Percentiles rank a stretch among this genome's conserved stretches.
These are phyloP conservation scores for Euthynnus affinis DNA, from an alignment of 2,797 vertebrate genomes.

Conservation along the genomic window DNA sequence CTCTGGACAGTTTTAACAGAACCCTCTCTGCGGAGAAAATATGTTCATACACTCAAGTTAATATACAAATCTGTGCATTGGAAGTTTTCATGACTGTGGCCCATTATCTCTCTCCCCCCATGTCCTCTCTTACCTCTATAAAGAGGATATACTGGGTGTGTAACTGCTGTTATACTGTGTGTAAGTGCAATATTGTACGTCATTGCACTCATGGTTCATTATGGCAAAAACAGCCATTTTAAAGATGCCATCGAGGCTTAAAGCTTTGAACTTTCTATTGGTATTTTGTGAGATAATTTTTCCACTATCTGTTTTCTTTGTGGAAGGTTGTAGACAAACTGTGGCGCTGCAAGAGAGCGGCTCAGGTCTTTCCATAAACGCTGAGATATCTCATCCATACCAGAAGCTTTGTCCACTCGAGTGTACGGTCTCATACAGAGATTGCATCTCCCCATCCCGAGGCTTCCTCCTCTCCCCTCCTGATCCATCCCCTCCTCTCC, in stretches of 20 bases:
- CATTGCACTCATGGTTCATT: conserved; percentile 24
- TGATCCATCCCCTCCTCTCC: conserved; percentile 52
- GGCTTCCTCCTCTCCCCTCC: conserved; percentile 37
- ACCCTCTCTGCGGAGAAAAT: conserved; percentile 12
- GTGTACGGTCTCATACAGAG: conserved; percentile 55
- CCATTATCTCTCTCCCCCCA: background rate
- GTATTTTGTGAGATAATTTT: conserved; percentile 24
- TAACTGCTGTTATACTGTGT: too few species aligned
- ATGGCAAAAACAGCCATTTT: background rate
- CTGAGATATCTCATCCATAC: conserved; percentile 52
- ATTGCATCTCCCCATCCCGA: conserved; percentile 66
- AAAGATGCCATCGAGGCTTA: conserved; percentile 12
- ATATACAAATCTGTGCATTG: conserved; percentile 30
- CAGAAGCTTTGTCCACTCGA: conserved; percentile 69
- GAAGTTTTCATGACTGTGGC: conserved; percentile 5
- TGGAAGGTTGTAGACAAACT: conserved; percentile 50
- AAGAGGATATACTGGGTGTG: too few species aligned
- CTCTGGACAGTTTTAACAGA: conserved; percentile 35
- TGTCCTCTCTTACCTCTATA: conserved; percentile 15
- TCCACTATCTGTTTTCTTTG: conserved; percentile 24
- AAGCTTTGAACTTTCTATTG: conserved; percentile 20
- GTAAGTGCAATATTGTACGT: background rate
- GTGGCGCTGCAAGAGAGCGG: conserved; percentile 26
- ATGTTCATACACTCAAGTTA: conserved; percentile 2
- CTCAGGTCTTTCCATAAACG: conserved; percentile 53